Evolutionary conservation across 2,888 invertebrate genomes (phyloP), one percentile per base, ranked within the genome.

Genomic region (Nemurella pictetii): DNA sequence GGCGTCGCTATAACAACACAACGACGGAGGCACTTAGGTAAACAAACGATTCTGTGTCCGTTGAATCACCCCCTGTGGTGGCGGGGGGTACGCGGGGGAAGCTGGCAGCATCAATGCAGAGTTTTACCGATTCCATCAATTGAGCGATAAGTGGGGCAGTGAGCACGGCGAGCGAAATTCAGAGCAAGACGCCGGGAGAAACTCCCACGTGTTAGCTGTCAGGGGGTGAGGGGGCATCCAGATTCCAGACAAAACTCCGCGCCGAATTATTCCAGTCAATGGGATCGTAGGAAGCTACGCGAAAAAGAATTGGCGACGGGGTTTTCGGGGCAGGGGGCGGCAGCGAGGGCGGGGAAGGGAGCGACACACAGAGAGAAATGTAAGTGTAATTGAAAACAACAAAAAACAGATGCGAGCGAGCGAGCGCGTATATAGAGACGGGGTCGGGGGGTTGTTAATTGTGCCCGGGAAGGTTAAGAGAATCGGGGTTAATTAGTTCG

Each of bases 241-340:
- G n/a, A n/a, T n/a, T n/a, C n/a, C 55, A 12, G 55, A 55, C 1
- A 55, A 20, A 55, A 55, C n/a, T 55, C 55, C 55, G 55, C 55
- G 55, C 55, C 15, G 12, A 55, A 55, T 55, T 55, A 55, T 55
- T 55, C 55, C 55, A 55, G 55, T 55, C 55, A 55, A 55, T 55
- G 55, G 55, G 20, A 55, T 20, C 3, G 20, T 20, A 55, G 55
- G 20, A 20, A 7, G 55, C 55, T 55, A 20, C 15, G 3, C 55
- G 55, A 20, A 55, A 55, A 78, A 30, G 78, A 78, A 30, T 29
- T 78, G 78, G 83, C 36, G 84, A 55, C 55, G 55, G 20, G 55
- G n/a, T n/a, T n/a, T n/a, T n/a, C n/a, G 73, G 81, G 73, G 29
- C 9, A 80, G 80, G 9, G 84, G 78, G 35, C n/a, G 78, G n/a